A percentile compares a stretch with the other conserved stretches of the same genome.
Conservation (phyloP, 2,113 vertebrate genomes). For the Coptodon bakossiorum region DNA sequence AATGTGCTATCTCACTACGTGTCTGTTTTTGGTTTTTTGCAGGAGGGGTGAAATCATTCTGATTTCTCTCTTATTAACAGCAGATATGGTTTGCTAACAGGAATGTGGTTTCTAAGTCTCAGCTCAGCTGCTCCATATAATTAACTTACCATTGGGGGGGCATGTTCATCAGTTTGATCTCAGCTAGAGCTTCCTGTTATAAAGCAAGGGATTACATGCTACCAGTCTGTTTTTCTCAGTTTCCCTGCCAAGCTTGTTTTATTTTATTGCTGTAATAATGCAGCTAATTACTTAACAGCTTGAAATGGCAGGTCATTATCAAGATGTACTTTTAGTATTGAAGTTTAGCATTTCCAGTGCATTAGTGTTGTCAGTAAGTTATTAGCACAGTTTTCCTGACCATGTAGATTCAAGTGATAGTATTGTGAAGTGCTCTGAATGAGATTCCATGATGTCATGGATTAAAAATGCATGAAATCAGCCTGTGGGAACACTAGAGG, state of each 20-base stretch:
- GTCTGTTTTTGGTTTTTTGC: background rate
- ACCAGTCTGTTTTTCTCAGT: background rate
- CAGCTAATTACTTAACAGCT: background rate
- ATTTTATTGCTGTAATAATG: background rate
- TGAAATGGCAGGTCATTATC: background rate
- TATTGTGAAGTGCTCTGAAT: background rate
- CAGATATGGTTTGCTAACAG: slow-evolving; percentile 25
- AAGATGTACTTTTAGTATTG: background rate
- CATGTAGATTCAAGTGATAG: background rate
- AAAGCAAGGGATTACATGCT: slow-evolving; percentile 14
- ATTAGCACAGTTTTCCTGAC: background rate
- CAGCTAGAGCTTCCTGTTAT: slow-evolving; percentile 44
- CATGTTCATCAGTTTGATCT: slow-evolving; percentile 47
- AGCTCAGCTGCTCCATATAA: slow-evolving; percentile 47
- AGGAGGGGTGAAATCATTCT: background rate
- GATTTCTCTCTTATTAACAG: background rate
- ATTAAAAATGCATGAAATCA: background rate
- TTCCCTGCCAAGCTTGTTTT: background rate
- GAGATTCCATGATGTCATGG: background rate
- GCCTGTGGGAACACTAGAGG: slow-evolving; percentile 42
- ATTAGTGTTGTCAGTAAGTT: background rate
- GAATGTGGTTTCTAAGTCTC: slow-evolving; percentile 11
- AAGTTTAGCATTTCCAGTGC: background rate
- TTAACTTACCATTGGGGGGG: slow-evolving; percentile 30
- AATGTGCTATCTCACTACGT: background rate